Evolutionary conservation across 1,140 invertebrate species (phyloP), one percentile per base, ranked within the genome.

Genomic region (Aphidius ervi): DNA sequence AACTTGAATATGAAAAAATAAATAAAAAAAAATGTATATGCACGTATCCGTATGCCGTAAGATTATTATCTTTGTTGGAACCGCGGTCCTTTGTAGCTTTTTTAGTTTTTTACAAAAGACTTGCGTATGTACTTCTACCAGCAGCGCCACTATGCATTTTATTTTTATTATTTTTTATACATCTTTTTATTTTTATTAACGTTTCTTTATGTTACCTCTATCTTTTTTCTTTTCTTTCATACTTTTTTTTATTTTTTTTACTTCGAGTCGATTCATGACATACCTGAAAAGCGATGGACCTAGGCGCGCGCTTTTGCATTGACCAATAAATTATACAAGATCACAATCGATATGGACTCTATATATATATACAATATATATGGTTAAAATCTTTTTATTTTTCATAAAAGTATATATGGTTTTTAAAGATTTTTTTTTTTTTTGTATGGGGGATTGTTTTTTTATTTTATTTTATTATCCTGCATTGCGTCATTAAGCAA

Each of bases 1-100:
- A 63, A 70, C 65, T 68, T 65, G 68, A 67, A 61, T 58, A 64
- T 56, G 61, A 52, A 45, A 62, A 31, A 31, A 31, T 16, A 16
- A 31, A 31, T 31, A 31, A 31, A 31, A 31, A 64, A 72, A 77
- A 76, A 74, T 75, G 73, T 77, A 54, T 56, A 78, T 77, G 70
- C 76, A 75, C 74, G 75, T 74, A 78, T 78, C 74, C 75, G 74
- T 74, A 76, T 73, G 71, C 74, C 72, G 70, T 69, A 68, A 76
- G 76, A 79, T 79, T 79, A 79, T 79, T 76, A 75, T 65, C 69
- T 63, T 68, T 66, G 68, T 73, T 70, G 67, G 73, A 54, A 40
- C 41, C 39, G 40, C 70, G 71, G 74, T 58, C 70, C 74, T 77
- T 78, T 74, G 72, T 77, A 70, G 68, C 63, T 74, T 78, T 77